A percentile compares a stretch with the other conserved stretches of the same genome.
Evolutionary conservation across 2,113 vertebrate species (phyloP).

Genomic region (Protobothrops flavoviridis): DNA sequence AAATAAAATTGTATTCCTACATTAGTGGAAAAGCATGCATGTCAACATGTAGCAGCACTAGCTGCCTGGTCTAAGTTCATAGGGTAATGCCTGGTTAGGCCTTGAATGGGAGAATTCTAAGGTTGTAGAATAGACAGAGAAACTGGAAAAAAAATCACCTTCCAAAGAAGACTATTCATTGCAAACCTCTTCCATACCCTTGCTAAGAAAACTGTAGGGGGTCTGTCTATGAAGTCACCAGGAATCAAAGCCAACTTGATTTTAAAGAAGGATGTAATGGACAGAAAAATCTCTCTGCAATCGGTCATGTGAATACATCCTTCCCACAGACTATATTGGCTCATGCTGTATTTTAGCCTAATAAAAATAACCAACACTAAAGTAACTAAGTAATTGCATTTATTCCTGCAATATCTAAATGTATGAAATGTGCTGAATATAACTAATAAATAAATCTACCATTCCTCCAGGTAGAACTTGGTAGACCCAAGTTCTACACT

Average conservation of each 20-base stretch:
- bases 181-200: not conserved
- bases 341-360: not conserved
- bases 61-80: not conserved
- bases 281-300: not conserved
- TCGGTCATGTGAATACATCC: not conserved
- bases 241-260: not conserved
- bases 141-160: not conserved
- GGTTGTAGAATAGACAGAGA: not conserved
- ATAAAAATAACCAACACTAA: not conserved
- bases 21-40: not conserved
- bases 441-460: not conserved
- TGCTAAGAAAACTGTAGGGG: not conserved
- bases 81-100: not conserved
- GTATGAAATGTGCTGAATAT: not conserved
- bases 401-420: not conserved
- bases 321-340: not conserved
- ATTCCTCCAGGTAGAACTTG: not conserved
- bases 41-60: not conserved
- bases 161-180: not conserved
- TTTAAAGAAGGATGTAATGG: not conserved
- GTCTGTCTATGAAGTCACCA: not conserved
- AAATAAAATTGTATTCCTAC: not conserved
- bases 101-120: not conserved
- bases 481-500: not conserved
- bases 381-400: not conserved